Evolutionary conservation across 1,140 invertebrate genomes (phyloP).

Genomic region (Leucophenga varia): DNA sequence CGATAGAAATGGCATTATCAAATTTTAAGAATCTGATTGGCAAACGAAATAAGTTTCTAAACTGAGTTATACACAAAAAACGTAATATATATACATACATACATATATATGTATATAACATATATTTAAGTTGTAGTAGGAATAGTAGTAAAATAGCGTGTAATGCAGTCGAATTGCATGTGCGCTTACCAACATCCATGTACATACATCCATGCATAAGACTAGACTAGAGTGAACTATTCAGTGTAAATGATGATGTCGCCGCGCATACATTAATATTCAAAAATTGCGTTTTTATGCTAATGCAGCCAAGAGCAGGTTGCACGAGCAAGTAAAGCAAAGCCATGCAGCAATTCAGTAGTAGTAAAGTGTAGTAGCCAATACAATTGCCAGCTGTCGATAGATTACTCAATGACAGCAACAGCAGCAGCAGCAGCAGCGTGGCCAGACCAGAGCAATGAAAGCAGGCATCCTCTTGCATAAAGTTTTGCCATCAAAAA

Average conservation of each 20-base stretch:
- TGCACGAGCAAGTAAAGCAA: constrained; percentile 30
- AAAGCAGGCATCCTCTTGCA: too few species aligned
- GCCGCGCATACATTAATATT: constrained; percentile 47
- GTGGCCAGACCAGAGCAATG: too few species aligned
- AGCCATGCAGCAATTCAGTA: constrained; percentile 14
- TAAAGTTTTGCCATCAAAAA: too few species aligned
- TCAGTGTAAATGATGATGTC: constrained; percentile 10
- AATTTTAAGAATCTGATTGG: too few species aligned
- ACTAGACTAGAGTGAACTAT: constrained; percentile 4
- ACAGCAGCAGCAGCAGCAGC: constrained; percentile 1
- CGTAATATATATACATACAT: too few species aligned
- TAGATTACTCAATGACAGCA: constrained; percentile 54
- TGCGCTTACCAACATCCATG: neutral
- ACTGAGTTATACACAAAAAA: too few species aligned
- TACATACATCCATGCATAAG: neutral
- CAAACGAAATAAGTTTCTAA: too few species aligned
- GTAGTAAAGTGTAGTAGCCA: too few species aligned
- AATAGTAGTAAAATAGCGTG: too few species aligned
- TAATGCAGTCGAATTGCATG: neutral
- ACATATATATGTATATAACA: too few species aligned
- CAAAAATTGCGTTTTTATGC: constrained; percentile 56
- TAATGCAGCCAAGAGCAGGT: constrained; percentile 23
- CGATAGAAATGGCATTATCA: too few species aligned
- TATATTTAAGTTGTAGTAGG: too few species aligned
- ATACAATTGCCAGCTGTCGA: constrained; percentile 34